Base-by-base conservation (phyloP, 2,888 invertebrate genomes). In the Dicycla oo region DNA sequence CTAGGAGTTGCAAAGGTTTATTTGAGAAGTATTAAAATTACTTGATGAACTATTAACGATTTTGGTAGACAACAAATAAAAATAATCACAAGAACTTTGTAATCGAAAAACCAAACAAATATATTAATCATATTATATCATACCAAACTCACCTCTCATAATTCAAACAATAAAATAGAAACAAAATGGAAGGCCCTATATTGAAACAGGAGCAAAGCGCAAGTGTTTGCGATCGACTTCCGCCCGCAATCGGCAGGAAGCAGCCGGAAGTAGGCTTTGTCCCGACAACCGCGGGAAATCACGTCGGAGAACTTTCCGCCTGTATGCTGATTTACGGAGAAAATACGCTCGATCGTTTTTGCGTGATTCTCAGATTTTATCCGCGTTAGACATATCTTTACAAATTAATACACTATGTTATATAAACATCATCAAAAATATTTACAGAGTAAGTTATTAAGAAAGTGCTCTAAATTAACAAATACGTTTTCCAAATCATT, bases 271-370 rank as follows among this genome's bases (percentile, higher is more conserved):
- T 18, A 60, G 81, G 76, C 81, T 82, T 84, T 83, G 83, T 84
- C 65, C 40, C 68, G 73, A 82, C 71, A 82, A 80, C 73, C 71
- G 71, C 71, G 68, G 69, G 76, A 83, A 83, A 74, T 80, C 70
- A 80, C 70, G 38, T 47, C 71, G 78, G 54, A 71, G 45, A 57
- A 11, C 23, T 23, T 20, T 62, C 18, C n/a, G 20, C 2, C 34
- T 18, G 56, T 18, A 1, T 51, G 30, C 53, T 34, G 26, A 51
- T 30, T 38, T 69, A 57, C 30, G 34, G 0, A 56, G 15, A 15
- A 23, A 13, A 38, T n/a, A n/a, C n/a, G n/a, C n/a, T n/a, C n/a
- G n/a, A n/a, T n/a, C n/a, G n/a, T n/a, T n/a, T n/a, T n/a, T n/a
- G n/a, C n/a, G n/a, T n/a, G n/a, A n/a, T n/a, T n/a, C n/a, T n/a